Evolutionary conservation across 2,113 vertebrate genomes (phyloP), one percentile per base, ranked within the genome.

Genomic region (Amblyopsis rosae): DNA sequence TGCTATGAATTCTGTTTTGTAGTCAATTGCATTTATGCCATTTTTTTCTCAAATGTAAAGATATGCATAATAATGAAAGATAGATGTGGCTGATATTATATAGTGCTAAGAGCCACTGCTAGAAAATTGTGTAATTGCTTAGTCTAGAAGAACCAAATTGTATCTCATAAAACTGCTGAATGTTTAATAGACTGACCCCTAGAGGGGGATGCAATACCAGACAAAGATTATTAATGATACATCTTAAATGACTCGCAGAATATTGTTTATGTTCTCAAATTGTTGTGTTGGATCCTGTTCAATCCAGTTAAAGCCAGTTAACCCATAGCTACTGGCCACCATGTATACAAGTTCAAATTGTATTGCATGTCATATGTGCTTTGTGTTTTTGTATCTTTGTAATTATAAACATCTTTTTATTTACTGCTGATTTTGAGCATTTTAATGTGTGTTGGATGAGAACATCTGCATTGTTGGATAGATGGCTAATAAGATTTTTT

Each of bases 301-400:
- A 41, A 41, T 41, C 35, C 35, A 8, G 35, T 41, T 26, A 26
- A 26, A 26, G 3, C 2, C 26, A 26, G 26, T 26, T 26, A 41
- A 41, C 3, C 35, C 5, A 41, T 19, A 60, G 33, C 4, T 45
- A 15, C 13, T 60, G 59, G 33, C 51, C 65, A 58, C 41, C 15
- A 26, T 26, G 26, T 35, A 47, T 26, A 49, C 48, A 48, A 65
- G 45, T 1, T 16, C 26, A 16, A 35, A 53, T 70, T 59, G 75
- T 71, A 55, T 59, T 77, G 86, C 84, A 85, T 86, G 82, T 65
- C 15, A 13, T 32, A n/a, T 54, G 13, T 51, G 49, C 49, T 41
- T 7, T 54, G n/a, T 56, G 48, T 73, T 78, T 73, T 76, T 75
- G 51, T 81, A 55, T 67, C 50, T 65, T 11, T 41, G 35, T 8